Conservation (phyloP, 2,797 vertebrate genomes). For the Glossophaga mutica region DNA sequence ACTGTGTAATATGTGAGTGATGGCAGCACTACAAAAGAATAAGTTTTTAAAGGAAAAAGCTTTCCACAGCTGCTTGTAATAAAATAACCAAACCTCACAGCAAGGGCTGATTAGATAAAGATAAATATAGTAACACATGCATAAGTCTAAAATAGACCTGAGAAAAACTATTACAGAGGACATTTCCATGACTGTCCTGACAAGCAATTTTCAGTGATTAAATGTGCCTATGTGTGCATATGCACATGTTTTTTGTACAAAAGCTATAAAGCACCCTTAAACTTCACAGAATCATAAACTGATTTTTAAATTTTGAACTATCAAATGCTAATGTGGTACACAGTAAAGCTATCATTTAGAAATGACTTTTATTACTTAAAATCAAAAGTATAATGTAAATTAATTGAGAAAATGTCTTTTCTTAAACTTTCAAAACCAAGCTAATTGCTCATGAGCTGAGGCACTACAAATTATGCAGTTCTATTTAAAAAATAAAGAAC, state of each 20-base stretch:
- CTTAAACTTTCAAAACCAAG: background rate
- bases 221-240: background rate
- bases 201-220: background rate
- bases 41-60: background rate
- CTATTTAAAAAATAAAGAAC: slow-evolving; percentile 9
- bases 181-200: slow-evolving; percentile 11
- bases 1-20: background rate
- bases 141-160: background rate
- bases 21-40: background rate
- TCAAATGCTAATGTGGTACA: slow-evolving; percentile 8
- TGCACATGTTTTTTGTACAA: background rate
- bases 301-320: slow-evolving; percentile 36
- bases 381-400: slow-evolving; percentile 24
- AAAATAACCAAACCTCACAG: slow-evolving; percentile 22
- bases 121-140: slow-evolving; percentile 38
- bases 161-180: background rate
- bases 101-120: slow-evolving; percentile 36
- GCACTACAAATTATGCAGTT: background rate
- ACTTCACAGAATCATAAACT: background rate
- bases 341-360: slow-evolving; percentile 15
- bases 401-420: slow-evolving; percentile 18
- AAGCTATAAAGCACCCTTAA: background rate
- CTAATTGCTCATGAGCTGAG: background rate
- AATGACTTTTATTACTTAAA: slow-evolving; percentile 47
- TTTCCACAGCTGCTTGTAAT: slow-evolving; percentile 37